These are phyloP conservation scores for Toxotes jaculatrix DNA, from an alignment of 2,113 vertebrate genomes.

Conservation along the genomic window DNA sequence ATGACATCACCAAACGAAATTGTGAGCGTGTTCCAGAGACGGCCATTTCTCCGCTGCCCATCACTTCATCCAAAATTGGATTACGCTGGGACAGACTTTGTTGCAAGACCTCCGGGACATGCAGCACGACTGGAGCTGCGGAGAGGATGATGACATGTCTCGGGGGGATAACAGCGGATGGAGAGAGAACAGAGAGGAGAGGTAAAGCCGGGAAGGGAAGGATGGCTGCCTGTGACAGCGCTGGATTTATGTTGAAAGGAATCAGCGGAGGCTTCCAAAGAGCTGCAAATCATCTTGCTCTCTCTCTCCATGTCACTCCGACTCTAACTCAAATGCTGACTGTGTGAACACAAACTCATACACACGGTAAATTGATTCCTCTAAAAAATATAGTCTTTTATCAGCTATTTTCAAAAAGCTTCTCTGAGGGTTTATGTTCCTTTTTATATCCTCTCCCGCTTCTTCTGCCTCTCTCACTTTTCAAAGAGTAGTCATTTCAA, in stretches of 20 bases:
- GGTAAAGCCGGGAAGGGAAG: slow-evolving; percentile 25
- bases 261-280: slow-evolving; percentile 20
- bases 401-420: slow-evolving; percentile 40
- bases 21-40: slow-evolving; percentile 10
- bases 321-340: slow-evolving; percentile 29
- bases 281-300: slow-evolving; percentile 36
- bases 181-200: slow-evolving; percentile 28
- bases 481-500: slow-evolving; percentile 52
- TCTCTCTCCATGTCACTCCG: not conserved
- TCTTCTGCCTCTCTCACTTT: slow-evolving; percentile 24
- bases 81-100: slow-evolving; percentile 40
- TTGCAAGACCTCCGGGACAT: slow-evolving; percentile 15
- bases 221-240: slow-evolving; percentile 29
- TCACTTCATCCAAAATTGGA: slow-evolving; percentile 58
- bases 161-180: slow-evolving; percentile 39
- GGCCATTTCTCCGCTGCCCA: slow-evolving; percentile 36
- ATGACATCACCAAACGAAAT: slow-evolving; percentile 40
- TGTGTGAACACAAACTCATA: slow-evolving; percentile 39
- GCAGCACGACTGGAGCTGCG: slow-evolving; percentile 24
- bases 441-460: slow-evolving; percentile 17
- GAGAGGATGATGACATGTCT: slow-evolving; percentile 48
- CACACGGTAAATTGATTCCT: slow-evolving; percentile 55
- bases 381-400: slow-evolving; percentile 42
- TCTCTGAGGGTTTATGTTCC: slow-evolving; percentile 44
- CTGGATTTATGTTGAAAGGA: slow-evolving; percentile 54